Evolutionary conservation across 1,140 invertebrate species (phyloP).

Genomic region (Drosophila biarmipes): DNA sequence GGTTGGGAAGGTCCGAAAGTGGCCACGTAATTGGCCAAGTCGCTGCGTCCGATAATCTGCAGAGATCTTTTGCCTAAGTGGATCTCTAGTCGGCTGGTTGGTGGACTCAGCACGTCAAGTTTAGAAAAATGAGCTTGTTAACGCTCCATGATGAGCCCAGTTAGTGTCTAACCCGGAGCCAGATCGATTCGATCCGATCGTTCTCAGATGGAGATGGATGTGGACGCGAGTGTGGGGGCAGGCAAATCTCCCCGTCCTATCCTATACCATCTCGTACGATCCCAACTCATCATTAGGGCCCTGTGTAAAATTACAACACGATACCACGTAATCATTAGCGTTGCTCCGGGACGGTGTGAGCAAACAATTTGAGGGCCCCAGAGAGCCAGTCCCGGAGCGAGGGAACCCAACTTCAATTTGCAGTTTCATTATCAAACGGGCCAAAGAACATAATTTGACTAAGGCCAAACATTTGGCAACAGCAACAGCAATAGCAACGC

Average conservation of each 20-base stretch:
- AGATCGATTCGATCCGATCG: slow-evolving; percentile 57
- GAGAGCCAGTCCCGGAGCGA: slow-evolving; percentile 4
- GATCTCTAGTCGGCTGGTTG: slow-evolving; percentile 21
- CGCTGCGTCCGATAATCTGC: slow-evolving; percentile 26
- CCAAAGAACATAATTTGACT: slow-evolving; percentile 83
- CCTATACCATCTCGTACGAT: background rate
- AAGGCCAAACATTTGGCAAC: slow-evolving; percentile 74
- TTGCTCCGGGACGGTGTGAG: slow-evolving; percentile 63
- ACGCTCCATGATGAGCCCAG: slow-evolving; percentile 83
- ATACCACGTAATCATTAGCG: slow-evolving; percentile 84
- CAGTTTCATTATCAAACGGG: slow-evolving; percentile 80
- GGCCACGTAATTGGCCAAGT: slow-evolving; percentile 36
- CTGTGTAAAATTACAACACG: slow-evolving; percentile 84
- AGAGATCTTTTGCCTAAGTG: slow-evolving; percentile 47
- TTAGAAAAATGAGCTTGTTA: slow-evolving; percentile 84
- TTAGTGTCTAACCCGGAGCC: slow-evolving; percentile 83
- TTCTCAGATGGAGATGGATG: slow-evolving; percentile 53
- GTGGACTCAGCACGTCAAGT: slow-evolving; percentile 71
- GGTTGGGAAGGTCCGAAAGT: slow-evolving; percentile 35
- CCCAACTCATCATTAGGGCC: slow-evolving; percentile 70
- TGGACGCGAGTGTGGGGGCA: slow-evolving; percentile 12
- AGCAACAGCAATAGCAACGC: slow-evolving; percentile 29
- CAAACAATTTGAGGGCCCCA: slow-evolving; percentile 63
- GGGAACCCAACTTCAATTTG: slow-evolving; percentile 62
- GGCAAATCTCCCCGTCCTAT: background rate